Evolutionary conservation across 2,113 vertebrate genomes (phyloP), one percentile per base, ranked within the genome.

Genomic region (Sardina pilchardus): DNA sequence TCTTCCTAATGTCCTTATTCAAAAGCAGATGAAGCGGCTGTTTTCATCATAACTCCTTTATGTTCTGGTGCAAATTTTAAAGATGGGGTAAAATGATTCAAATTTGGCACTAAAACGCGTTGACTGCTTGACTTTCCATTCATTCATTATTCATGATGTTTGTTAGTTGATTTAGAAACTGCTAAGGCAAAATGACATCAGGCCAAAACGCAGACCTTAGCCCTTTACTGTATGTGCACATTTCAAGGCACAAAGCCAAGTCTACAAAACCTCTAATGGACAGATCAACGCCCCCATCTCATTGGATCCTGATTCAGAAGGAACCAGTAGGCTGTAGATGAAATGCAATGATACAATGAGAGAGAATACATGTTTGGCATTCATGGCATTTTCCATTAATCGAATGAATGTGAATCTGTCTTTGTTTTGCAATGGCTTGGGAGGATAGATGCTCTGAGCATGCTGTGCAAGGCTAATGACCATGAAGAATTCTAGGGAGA

Each of bases 381-480:
- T 83, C 85, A 19, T 84, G 48, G 71, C 84, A 83, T 88, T 88
- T 82, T 83, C 6, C 82, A 85, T 86, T 89, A 91, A 88, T 85
- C 75, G 85, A 87, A 87, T 84, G 86, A 87, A 85, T 87, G 88
- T 82, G 43, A 83, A 85, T 84, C 81, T 86, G 88, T 87, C 85
- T 89, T 80, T 88, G 53, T 59, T 59, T 59, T 24, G 19, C 21
- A 86, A 87, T 53, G n/a, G 89, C 88, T 82, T 85, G 86, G 86
- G 84, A 86, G 87, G 81, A 88, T 83, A 88, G 89, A 88, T 89
- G 90, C 85, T 88, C 82, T 71, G 85, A 83, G 86, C 85, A 50
- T 88, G 91, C 87, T 88, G 87, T 81, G 88, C 45, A 45, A 80
- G 80, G 87, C 88, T 91, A 91, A 90, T 92, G 91, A 90, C 86